Percentiles rank a stretch among this genome's conserved stretches.
phyloP scores from a whole-genome alignment of 2,888 invertebrate species.

The Invenusta paracnida region DNA sequence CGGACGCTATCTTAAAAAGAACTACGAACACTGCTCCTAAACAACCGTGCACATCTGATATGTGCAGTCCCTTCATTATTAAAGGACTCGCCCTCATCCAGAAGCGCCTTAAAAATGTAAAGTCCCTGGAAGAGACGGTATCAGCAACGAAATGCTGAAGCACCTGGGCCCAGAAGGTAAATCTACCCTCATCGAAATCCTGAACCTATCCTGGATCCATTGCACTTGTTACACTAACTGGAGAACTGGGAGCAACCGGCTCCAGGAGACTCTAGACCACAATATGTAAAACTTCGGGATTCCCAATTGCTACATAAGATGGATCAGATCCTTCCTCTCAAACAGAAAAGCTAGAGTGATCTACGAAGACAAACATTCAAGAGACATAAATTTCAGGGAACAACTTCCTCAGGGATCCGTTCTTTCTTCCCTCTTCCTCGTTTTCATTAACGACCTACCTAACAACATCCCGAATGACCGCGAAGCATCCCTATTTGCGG shows the following conservation, averaged over 20 bases:
- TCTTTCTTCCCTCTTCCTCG: neutral
- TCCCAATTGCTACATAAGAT: neutral
- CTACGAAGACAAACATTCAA: slow-evolving; percentile 2
- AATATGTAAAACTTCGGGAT: neutral
- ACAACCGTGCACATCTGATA: neutral
- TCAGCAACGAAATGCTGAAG: slow-evolving; percentile 21
- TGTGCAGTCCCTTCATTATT: neutral
- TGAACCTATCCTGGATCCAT: too few species aligned
- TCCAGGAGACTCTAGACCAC: too few species aligned
- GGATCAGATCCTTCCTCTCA: slow-evolving; percentile 20
- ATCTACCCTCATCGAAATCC: neutral
- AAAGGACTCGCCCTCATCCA: neutral
- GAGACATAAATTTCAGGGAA: neutral
- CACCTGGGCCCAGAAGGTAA: neutral
- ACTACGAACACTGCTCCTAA: neutral
- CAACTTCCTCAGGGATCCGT: too few species aligned
- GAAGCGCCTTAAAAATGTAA: neutral
- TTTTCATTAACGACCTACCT: slow-evolving; percentile 1
- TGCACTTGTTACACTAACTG: neutral
- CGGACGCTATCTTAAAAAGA: neutral
- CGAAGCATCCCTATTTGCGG: neutral
- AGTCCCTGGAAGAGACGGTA: neutral
- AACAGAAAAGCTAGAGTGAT: neutral
- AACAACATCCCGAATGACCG: neutral
- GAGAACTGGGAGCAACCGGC: neutral